Base-by-base conservation (phyloP, 2,888 invertebrate species). In the Furcula furcula region DNA sequence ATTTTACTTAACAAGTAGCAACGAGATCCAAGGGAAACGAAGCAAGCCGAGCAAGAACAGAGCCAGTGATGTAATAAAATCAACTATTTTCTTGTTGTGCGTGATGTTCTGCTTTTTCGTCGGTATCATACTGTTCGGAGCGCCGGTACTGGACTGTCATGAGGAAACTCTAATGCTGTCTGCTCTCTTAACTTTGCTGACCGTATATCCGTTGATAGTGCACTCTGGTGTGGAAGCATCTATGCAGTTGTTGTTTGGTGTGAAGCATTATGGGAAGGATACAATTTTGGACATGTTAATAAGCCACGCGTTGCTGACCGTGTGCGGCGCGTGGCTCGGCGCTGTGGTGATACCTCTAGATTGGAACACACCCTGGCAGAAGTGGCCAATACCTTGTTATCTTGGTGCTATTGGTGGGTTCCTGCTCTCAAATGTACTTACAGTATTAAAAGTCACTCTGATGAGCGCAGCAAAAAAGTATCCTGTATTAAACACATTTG, bases 331-430 rank as follows among this genome's bases (percentile, higher is more conserved):
- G 3, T 97, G 97, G 96, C 63, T 95, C 1, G 96, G 97, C 4
- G 95, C 96, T 2, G 90, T 94, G 36, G 94, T 95, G 1, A 95
- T 97, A 48, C 97, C 97, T 0, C 81, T 97, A 18, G 97, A 97
- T 72, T 97, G 97, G 97, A 95, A 97, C 74, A 90, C 93, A 29
- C 94, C 95, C 0, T 97, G 97, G 96, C 97, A 97, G 86, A 91
- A 81, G 38, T 94, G 94, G 94, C 94, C 94, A 0, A 91, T 94
- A 51, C 92, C 94, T 0, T 94, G 94, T 58, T 90, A 91, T 40
- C 77, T 92, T 0, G 94, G 94, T n/a, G 92, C 93, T 1, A 66
- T 94, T 0, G 68, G 90, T 29, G 94, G 94, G 3, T 92, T 90
- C 57, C 72, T 90, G 2, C 44, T 90, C 7, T 89, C 91, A 1